Evolutionary conservation across 2,888 invertebrate species (phyloP).

Genomic region (Habrosyne pyritoides): DNA sequence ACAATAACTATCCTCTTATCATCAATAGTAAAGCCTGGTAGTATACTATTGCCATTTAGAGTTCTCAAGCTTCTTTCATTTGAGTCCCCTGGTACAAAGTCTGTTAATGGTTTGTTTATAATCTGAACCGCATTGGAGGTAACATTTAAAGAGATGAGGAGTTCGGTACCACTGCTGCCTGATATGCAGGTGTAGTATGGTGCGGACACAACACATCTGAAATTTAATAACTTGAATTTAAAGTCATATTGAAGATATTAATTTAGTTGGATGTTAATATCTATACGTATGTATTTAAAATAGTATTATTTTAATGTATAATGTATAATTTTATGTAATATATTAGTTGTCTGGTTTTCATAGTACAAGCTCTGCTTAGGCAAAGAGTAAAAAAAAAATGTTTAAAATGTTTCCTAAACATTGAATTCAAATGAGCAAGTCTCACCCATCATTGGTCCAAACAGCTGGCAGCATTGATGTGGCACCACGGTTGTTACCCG

Average conservation of each 20-base stretch:
- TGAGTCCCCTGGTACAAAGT: constrained; percentile 42
- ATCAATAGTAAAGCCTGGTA: constrained; percentile 69
- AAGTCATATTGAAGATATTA: background rate
- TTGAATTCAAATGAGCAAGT: constrained; percentile 9
- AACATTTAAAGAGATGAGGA: constrained; percentile 86
- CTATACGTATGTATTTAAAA: too few species aligned
- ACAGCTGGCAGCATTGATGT: constrained; percentile 84
- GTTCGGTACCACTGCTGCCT: constrained; percentile 65
- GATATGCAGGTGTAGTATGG: constrained; percentile 87
- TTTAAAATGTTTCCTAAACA: too few species aligned
- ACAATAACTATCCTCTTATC: constrained; percentile 66
- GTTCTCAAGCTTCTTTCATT: constrained; percentile 48
- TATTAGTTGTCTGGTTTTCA: too few species aligned
- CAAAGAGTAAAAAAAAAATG: constrained; percentile 5
- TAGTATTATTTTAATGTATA: too few species aligned
- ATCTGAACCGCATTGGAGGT: constrained; percentile 77
- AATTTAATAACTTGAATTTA: constrained; percentile 28
- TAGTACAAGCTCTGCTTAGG: too few species aligned
- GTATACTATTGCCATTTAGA: constrained; percentile 55
- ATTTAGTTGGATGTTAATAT: background rate
- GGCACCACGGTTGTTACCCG: constrained; percentile 83
- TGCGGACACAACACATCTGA: constrained; percentile 85
- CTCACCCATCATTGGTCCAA: constrained; percentile 83
- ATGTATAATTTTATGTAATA: too few species aligned
- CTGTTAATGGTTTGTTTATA: constrained; percentile 72